Evolutionary conservation across 30 jellyfish, hydroid and myxozoan species (phyloP).

Genomic region (Catostylus mosaicus): DNA sequence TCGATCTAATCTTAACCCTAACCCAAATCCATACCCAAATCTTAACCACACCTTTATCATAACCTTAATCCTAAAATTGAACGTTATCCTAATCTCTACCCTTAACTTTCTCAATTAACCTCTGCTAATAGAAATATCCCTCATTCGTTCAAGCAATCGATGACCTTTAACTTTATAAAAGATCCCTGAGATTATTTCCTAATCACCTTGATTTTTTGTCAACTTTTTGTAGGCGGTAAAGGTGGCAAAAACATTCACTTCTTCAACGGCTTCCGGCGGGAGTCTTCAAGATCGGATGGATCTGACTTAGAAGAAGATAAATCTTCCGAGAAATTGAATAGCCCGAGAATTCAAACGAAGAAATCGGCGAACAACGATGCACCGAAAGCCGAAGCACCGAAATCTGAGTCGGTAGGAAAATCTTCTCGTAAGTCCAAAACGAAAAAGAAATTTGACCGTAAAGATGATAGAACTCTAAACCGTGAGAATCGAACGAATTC

Average conservation of each 20-base stretch:
- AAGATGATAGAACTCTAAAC: slow-evolving; percentile 9
- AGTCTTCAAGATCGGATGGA: not conserved
- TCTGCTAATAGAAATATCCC: too few species aligned
- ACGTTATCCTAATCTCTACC: too few species aligned
- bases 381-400: not conserved
- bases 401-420: not conserved
- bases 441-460: slow-evolving; percentile 24
- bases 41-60: too few species aligned
- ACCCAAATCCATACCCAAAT: too few species aligned
- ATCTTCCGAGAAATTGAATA: not conserved
- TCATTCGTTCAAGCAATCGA: too few species aligned
- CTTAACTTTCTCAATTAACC: too few species aligned
- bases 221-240: slow-evolving; percentile 9
- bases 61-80: too few species aligned
- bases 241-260: slow-evolving; percentile 45
- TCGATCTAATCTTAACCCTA: too few species aligned
- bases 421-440: slow-evolving; percentile 24
- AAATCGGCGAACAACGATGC: not conserved
- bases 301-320: slow-evolving; percentile 8
- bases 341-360: not conserved
- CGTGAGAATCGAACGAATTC: slow-evolving; percentile 10
- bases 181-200: too few species aligned
- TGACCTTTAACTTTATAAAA: too few species aligned
- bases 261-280: slow-evolving; percentile 38
- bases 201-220: not conserved